Evolutionary conservation across 2,797 vertebrate genomes (phyloP), one percentile per base, ranked within the genome.

Genomic region (Jordanella pulchra): DNA sequence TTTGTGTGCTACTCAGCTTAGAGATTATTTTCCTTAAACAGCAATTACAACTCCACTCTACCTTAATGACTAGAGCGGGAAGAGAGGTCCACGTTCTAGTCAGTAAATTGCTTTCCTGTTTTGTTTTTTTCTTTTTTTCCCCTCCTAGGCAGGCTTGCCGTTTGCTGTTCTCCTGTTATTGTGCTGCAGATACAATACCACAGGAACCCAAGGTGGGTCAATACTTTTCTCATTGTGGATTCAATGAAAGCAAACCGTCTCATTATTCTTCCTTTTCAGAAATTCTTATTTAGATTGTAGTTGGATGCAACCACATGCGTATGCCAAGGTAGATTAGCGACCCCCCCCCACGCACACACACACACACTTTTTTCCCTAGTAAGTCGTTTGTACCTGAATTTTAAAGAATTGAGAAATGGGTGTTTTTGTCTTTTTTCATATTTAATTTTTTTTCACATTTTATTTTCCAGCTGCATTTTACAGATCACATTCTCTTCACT

Each of bases 191-290:
- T 67, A 50, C 84, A 48, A 45, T 76, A 54, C 84, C 76, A 72
- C 79, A 71, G 86, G 85, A 88, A 80, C 75, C 74, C 77, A 23
- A 55, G 87, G 84, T 79, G 76, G 87, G 88, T 89, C 87, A 75
- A 89, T 89, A 89, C 82, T 86, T 89, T 84, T 78, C 86, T 87
- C 87, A 86, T 89, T 84, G 86, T 84, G 80, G 81, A 90, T 86
- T 87, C 88, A 77, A 80, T 84, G 79, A 83, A 85, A 88, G 87
- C 80, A 89, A 89, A 91, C 70, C 27, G 79, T 84, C 77, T 91
- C 89, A 88, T 89, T 92, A 85, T 81, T 89, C 83, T 85, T 77
- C 71, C 79, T n/a, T 32, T 80, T 87, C 71, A 75, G 87, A 93
- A 86, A 86, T 82, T 85, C 84, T 87, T 83, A 81, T 91, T 90